phyloP scores from a whole-genome alignment of 1,140 invertebrate species.

The Drosophila murphyi region DNA sequence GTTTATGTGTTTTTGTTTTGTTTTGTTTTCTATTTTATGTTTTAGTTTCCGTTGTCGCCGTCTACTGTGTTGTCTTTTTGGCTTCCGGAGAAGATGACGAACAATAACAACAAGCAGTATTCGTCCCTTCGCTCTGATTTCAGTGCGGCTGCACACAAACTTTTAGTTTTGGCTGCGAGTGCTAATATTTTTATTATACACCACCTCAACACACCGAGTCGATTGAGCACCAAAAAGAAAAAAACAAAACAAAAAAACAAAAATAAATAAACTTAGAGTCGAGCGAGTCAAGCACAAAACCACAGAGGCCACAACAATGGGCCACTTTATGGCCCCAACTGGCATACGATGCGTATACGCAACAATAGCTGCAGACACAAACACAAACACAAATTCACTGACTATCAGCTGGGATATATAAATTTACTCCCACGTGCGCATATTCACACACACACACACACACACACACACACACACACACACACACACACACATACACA shows the following conservation, averaged over 20 bases:
- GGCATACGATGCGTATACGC: constrained; percentile 56
- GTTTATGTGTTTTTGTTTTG: constrained; percentile 68
- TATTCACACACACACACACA: constrained; percentile 2
- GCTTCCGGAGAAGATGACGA: constrained; percentile 9
- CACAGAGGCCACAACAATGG: constrained; percentile 54
- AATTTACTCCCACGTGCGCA: neutral
- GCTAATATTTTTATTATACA: constrained; percentile 66
- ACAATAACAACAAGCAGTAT: constrained; percentile 9
- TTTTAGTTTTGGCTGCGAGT: constrained; percentile 60
- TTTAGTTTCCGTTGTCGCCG: constrained; percentile 32
- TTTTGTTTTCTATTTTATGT: constrained; percentile 29
- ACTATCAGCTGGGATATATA: constrained; percentile 18
- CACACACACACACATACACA: constrained; percentile 5
- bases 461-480: constrained; percentile 15
- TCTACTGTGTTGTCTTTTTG: constrained; percentile 30
- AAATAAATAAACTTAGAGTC: neutral
- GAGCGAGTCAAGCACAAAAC: neutral
- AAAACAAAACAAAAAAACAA: neutral
- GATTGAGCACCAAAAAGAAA: constrained; percentile 12
- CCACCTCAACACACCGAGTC: neutral
- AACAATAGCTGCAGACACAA: constrained; percentile 23
- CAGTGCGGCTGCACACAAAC: constrained; percentile 10
- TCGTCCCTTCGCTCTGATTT: too few species aligned
- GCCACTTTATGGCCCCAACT: constrained; percentile 51
- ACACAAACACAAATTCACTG: neutral